A percentile compares a stretch with the other conserved stretches of the same genome.
Conservation (phyloP, 2,888 invertebrate genomes). For the Amphipoea lucens region DNA sequence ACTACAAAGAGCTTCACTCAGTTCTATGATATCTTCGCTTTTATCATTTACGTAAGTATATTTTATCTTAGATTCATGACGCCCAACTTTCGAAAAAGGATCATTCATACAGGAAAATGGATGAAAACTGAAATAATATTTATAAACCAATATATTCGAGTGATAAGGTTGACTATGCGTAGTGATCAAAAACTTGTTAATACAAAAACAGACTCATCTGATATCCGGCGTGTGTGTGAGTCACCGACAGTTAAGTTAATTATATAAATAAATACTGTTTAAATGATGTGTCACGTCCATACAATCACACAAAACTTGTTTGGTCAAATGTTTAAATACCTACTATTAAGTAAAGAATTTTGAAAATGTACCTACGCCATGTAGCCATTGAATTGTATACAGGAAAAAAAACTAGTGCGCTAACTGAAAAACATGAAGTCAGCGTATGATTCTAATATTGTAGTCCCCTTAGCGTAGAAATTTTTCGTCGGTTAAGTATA, state of each 20-base stretch:
- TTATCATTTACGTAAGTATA: neutral
- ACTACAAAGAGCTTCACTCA: neutral
- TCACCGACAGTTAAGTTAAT: slow-evolving; percentile 43
- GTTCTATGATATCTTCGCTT: neutral
- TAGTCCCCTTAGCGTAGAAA: neutral
- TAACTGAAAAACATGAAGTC: neutral
- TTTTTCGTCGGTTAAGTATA: too few species aligned
- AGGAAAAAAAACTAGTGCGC: neutral
- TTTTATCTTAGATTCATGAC: neutral
- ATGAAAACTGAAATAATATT: neutral
- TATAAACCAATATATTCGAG: slow-evolving; percentile 5
- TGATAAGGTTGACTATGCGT: slow-evolving; percentile 15
- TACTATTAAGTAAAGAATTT: slow-evolving; percentile 3
- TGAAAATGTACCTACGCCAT: slow-evolving; percentile 11
- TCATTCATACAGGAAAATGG: neutral
- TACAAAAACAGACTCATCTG: slow-evolving; percentile 42
- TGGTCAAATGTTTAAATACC: slow-evolving; percentile 48
- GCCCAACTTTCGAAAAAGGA: neutral
- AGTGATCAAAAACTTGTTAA: slow-evolving; percentile 33
- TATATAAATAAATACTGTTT: slow-evolving; percentile 53
- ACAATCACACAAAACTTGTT: slow-evolving; percentile 46
- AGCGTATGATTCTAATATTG: neutral
- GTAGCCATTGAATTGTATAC: neutral
- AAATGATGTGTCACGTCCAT: slow-evolving; percentile 55
- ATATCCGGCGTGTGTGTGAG: slow-evolving; percentile 47